Base-by-base conservation (phyloP, 2,888 invertebrate genomes). In the Miltochrista miniata region DNA sequence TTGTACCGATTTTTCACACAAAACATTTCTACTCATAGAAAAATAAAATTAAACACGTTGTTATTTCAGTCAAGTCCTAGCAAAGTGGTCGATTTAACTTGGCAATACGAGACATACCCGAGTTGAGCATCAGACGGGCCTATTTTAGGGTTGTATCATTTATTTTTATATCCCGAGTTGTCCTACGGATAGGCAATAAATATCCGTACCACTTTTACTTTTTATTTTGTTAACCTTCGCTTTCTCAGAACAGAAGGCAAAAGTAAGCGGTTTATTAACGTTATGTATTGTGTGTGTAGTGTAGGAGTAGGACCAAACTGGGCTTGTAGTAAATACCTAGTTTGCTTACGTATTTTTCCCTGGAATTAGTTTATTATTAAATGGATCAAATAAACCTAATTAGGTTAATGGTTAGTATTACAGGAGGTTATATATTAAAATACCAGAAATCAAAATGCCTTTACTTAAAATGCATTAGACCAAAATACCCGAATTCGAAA, bases 81-180 rank as follows among this genome's bases (percentile, higher is more conserved):
- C 46, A 40, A 51, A 55, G 29, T 51, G 40, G 57, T 48, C 48
- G 34, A 24, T 46, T 46, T 36, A 46, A 33, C 39, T 54, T 35
- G 44, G 55, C 42, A 48, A 56, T 42, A 30, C 24, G 34, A 46
- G 45, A 41, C 38, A 39, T 51, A 29, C 51, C 15, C 29, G 53
- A 46, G 48, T 55, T 39, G 35, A 45, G 42, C 50, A 51, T 36
- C 48, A 48, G 50, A 36, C 50, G 42, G 18, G 36, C 54, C 64
- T 70, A 59, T 62, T 67, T 61, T 52, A 52, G 47, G 48, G 56
- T 38, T 18, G 30, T 39, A 45, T 56, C 51, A 53, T 70, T 67
- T 68, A 68, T 68, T 70, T 68, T 67, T 57, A 56, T 44, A 62
- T 53, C 50, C 41, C 36, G 42, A 56, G 46, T 54, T 62, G 64